Percentiles rank a stretch among this genome's conserved stretches.
Evolutionary conservation across 2,888 invertebrate species (phyloP).

Genomic region (Pristionchus exspectatus): DNA sequence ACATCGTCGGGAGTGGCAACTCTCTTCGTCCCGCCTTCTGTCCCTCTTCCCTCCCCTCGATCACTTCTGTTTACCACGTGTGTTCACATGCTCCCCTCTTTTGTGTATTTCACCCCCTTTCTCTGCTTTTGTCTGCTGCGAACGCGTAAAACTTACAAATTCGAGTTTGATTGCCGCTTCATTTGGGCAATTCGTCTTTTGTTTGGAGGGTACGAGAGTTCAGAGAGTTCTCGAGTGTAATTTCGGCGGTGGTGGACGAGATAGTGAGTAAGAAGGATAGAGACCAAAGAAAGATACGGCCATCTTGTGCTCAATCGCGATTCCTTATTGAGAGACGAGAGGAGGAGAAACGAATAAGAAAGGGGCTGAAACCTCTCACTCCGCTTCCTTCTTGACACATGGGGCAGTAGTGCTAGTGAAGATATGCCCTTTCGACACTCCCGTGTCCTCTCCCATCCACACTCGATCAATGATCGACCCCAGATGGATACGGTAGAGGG

Average conservation of each 20-base stretch:
- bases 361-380: background rate
- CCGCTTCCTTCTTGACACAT: background rate
- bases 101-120: background rate
- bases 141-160: background rate
- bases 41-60: background rate
- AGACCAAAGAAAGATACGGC: background rate
- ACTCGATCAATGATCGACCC: background rate
- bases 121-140: background rate
- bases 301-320: conserved; percentile 25
- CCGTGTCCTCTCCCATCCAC: background rate
- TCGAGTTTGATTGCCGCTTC: background rate
- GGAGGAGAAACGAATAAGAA: background rate
- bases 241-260: background rate
- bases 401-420: background rate
- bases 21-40: background rate
- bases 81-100: background rate
- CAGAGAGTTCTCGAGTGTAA: background rate
- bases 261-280: conserved; percentile 4
- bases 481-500: conserved; percentile 35
- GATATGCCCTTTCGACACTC: conserved; percentile 20
- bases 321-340: conserved; percentile 5
- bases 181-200: background rate
- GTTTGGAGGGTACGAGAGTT: background rate
- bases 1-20: background rate
- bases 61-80: conserved; percentile 36